These are phyloP conservation scores for Triops cancriformis DNA, from an alignment of 1,140 invertebrate species.

Conservation along the genomic window DNA sequence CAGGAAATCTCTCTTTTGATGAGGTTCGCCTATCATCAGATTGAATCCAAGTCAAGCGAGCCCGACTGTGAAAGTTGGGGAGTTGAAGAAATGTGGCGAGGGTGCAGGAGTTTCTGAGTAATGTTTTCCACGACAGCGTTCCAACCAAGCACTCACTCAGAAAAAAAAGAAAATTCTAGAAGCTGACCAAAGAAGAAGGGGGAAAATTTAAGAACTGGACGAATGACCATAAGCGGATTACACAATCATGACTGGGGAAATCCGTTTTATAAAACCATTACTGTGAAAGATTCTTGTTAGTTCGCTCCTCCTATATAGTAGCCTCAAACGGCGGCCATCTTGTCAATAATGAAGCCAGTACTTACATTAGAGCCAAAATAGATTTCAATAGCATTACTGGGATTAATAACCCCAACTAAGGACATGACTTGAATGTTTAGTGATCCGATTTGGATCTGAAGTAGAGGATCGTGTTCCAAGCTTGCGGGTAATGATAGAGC, in stretches of 20 bases:
- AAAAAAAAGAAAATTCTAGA: background rate
- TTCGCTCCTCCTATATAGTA: background rate
- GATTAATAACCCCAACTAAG: background rate
- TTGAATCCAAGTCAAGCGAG: slow-evolving; percentile 10
- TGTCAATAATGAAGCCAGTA: too few species aligned
- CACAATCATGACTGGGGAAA: slow-evolving; percentile 3
- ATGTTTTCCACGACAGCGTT: background rate
- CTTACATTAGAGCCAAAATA: background rate
- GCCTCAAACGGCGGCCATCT: too few species aligned
- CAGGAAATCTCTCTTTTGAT: slow-evolving; percentile 14
- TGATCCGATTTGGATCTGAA: background rate
- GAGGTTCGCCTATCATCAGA: slow-evolving; percentile 12
- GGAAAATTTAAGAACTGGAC: background rate
- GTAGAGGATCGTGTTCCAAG: background rate
- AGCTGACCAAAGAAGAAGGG: background rate
- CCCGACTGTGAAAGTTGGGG: background rate
- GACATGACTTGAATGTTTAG: background rate
- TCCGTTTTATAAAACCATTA: background rate
- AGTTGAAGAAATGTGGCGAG: background rate
- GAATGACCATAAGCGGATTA: slow-evolving; percentile 5
- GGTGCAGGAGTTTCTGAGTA: background rate
- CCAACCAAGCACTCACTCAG: background rate
- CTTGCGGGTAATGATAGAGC: background rate
- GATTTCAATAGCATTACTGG: background rate
- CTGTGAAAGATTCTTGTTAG: background rate